Percentiles rank a stretch among this genome's conserved stretches.
These are phyloP conservation scores for Gerosis bhagava DNA, from an alignment of 2,888 invertebrate species.

Conservation along the genomic window DNA sequence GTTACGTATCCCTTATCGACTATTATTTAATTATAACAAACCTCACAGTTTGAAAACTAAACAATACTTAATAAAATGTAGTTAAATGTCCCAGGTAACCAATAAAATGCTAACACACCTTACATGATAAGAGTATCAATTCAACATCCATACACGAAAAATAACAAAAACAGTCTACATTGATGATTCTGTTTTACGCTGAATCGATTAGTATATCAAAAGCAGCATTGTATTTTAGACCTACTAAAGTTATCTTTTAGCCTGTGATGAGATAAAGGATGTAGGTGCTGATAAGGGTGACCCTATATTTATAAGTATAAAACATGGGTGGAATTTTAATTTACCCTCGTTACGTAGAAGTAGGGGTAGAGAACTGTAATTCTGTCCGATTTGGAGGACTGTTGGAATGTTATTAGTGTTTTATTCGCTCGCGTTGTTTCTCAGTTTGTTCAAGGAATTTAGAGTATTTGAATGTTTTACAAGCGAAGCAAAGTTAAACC, in stretches of 20 bases:
- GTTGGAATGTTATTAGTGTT: constrained; percentile 25
- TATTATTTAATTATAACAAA: constrained; percentile 8
- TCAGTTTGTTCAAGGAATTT: constrained; percentile 18
- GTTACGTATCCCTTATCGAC: no score
- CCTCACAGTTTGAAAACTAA: constrained; percentile 46
- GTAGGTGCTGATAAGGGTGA: constrained; percentile 41
- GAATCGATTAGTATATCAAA: no score
- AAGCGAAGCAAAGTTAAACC: constrained; percentile 19
- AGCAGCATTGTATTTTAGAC: background rate
- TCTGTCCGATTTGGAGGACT: constrained; percentile 24
- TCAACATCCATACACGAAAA: no score
- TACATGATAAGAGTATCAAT: no score
- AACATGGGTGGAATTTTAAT: constrained; percentile 69
- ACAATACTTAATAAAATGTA: constrained; percentile 59
- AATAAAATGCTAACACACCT: constrained; percentile 47
- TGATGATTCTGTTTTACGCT: no score
- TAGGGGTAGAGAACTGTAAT: constrained; percentile 19
- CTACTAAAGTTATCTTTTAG: no score
- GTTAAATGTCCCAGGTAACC: constrained; percentile 45
- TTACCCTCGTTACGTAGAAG: constrained; percentile 57
- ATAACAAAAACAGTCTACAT: no score
- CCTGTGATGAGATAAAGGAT: no score
- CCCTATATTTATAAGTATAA: constrained; percentile 35
- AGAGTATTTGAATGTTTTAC: constrained; percentile 19
- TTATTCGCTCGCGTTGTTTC: constrained; percentile 18